Evolutionary conservation across 2,113 vertebrate genomes (phyloP).

Genomic region (Lamprologus sp.): DNA sequence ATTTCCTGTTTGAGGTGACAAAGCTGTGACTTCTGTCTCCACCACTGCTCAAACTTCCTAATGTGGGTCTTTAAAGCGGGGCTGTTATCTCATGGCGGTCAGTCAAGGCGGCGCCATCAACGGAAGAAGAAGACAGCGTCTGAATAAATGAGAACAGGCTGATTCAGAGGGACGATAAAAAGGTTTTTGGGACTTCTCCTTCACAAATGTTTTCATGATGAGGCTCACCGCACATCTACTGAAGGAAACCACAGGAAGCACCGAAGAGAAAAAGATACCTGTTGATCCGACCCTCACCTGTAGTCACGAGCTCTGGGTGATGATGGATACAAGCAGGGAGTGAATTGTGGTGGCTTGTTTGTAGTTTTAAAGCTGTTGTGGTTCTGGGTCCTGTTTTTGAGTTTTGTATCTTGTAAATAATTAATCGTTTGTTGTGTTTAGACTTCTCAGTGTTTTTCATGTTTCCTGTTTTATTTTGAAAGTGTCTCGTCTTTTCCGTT

Average conservation of each 20-base stretch:
- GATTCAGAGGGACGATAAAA: accelerated
- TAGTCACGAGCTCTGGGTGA: not conserved
- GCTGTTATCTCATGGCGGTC: not conserved
- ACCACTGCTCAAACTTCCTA: not conserved
- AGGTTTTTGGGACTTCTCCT: not conserved
- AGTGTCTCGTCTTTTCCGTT: not conserved
- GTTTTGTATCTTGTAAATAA: not conserved
- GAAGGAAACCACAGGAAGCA: not conserved
- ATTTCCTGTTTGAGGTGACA: accelerated
- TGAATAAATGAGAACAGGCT: accelerated
- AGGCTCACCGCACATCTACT: not conserved
- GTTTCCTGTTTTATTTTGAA: not conserved
- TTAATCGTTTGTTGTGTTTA: not conserved
- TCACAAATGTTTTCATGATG: not conserved
- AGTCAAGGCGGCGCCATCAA: accelerated
- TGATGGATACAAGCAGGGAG: not conserved
- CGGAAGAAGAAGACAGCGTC: accelerated
- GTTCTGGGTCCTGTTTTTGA: not conserved
- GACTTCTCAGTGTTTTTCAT: accelerated
- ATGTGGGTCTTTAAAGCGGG: not conserved
- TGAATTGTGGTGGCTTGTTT: accelerated
- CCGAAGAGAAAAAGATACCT: accelerated
- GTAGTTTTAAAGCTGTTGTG: not conserved
- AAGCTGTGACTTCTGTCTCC: not conserved
- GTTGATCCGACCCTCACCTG: not conserved